Evolutionary conservation across 2,113 vertebrate species (phyloP).

Genomic region (Eleginops maclovinus): DNA sequence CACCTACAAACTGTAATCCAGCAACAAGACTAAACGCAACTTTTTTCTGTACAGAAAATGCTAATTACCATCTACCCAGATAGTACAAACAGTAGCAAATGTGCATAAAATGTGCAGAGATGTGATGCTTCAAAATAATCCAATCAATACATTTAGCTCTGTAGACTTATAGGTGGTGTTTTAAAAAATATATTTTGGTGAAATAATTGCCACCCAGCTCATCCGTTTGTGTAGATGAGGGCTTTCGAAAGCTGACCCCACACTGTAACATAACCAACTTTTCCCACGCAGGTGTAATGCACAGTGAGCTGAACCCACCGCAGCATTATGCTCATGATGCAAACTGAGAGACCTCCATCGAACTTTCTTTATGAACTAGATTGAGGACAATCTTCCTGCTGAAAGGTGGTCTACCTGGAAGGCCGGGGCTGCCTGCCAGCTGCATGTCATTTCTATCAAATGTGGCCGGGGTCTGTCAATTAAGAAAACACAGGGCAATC

Average conservation of each 20-base stretch:
- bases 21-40: too few relatives aligned
- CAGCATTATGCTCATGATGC: conserved; percentile 33
- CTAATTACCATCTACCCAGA: neutral
- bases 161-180: neutral
- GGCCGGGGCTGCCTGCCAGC: conserved; percentile 82
- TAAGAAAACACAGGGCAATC: conserved; percentile 95
- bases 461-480: conserved; percentile 89
- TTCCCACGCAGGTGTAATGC: conserved; percentile 70
- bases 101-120: neutral
- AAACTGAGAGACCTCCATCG: conserved; percentile 74
- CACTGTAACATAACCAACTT: conserved; percentile 27
- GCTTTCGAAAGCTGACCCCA: conserved; percentile 26
- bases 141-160: too few relatives aligned
- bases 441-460: conserved; percentile 89
- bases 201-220: neutral
- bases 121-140: neutral
- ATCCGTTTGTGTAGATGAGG: conserved; percentile 2
- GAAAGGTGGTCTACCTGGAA: conserved; percentile 90
- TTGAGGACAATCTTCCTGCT: conserved; percentile 89
- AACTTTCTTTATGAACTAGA: conserved; percentile 82
- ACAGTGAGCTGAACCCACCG: conserved; percentile 35
- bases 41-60: too few relatives aligned
- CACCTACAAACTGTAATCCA: conserved; percentile 19
- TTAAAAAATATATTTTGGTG: neutral
- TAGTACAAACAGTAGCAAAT: neutral